Conservation (phyloP, 2,113 vertebrate genomes). For the Furnarius figulus region DNA sequence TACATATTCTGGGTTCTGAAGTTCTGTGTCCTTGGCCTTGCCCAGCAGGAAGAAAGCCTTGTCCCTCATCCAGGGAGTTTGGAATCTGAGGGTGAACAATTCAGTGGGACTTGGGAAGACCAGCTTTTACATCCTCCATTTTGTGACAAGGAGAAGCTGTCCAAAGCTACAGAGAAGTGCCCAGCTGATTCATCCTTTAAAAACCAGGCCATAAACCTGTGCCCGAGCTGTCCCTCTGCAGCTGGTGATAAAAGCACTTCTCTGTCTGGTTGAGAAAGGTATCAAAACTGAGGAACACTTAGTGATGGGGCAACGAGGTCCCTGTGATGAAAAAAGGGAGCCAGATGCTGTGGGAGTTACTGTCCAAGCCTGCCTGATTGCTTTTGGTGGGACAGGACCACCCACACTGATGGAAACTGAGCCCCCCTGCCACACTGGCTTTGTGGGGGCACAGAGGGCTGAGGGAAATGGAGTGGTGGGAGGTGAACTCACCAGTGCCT, state of each 20-base stretch:
- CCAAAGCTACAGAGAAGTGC: neutral
- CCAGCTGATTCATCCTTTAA: neutral
- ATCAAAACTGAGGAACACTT: neutral
- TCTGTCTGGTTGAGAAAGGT: neutral
- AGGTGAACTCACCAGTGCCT: neutral
- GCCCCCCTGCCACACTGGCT: neutral
- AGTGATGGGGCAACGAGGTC: neutral
- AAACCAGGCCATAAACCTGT: neutral
- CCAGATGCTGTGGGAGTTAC: neutral
- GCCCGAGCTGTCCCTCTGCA: rapidly evolving
- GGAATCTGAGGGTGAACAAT: neutral
- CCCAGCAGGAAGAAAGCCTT: neutral
- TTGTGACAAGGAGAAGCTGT: neutral
- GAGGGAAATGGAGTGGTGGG: rapidly evolving
- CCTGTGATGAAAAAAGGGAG: neutral
- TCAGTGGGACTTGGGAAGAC: neutral
- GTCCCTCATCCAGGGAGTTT: neutral
- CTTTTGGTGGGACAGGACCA: neutral
- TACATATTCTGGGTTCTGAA: neutral
- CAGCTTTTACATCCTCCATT: neutral
- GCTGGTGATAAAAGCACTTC: neutral
- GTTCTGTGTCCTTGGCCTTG: neutral
- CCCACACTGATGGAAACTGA: neutral
- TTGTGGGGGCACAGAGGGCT: neutral
- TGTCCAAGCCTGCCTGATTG: neutral